phyloP scores from a whole-genome alignment of 2,113 vertebrate species.

The Oncorhynchus clarkii region DNA sequence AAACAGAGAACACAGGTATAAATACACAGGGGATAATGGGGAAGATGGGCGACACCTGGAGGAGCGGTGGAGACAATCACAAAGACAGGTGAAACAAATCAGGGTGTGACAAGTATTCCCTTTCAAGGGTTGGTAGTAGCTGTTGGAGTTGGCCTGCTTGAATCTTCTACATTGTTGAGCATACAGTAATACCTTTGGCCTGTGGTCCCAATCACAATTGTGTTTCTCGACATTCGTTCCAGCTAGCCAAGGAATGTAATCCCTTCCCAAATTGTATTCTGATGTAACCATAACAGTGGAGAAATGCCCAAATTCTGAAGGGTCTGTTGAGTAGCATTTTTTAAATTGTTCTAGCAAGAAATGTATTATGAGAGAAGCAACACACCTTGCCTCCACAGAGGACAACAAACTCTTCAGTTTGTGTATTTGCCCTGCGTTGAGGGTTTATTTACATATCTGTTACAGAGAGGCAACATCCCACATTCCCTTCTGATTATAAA shows the following conservation, averaged over 20 bases:
- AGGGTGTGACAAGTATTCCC: neutral
- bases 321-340: slow-evolving; percentile 35
- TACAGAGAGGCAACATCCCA: too few relatives aligned
- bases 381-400: neutral
- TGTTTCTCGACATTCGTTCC: slow-evolving; percentile 59
- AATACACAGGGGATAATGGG: too few relatives aligned
- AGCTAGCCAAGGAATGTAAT: slow-evolving; percentile 53
- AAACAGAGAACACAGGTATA: too few relatives aligned
- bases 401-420: neutral
- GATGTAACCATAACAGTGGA: slow-evolving; percentile 40
- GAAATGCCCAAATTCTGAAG: slow-evolving; percentile 27
- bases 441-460: too few relatives aligned
- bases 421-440: too few relatives aligned
- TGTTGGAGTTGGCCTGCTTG: neutral
- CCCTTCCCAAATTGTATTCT: slow-evolving; percentile 29
- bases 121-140: neutral
- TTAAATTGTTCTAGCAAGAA: slow-evolving; percentile 26
- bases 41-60: neutral
- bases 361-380: slow-evolving; percentile 18
- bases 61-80: too few relatives aligned
- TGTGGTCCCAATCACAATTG: slow-evolving; percentile 59
- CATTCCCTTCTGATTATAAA: too few relatives aligned
- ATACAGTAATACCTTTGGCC: slow-evolving; percentile 34
- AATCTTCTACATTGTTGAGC: neutral
- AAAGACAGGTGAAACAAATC: neutral